Conservation (phyloP, 2,797 vertebrate species). For the Arremon brunneinucha region DNA sequence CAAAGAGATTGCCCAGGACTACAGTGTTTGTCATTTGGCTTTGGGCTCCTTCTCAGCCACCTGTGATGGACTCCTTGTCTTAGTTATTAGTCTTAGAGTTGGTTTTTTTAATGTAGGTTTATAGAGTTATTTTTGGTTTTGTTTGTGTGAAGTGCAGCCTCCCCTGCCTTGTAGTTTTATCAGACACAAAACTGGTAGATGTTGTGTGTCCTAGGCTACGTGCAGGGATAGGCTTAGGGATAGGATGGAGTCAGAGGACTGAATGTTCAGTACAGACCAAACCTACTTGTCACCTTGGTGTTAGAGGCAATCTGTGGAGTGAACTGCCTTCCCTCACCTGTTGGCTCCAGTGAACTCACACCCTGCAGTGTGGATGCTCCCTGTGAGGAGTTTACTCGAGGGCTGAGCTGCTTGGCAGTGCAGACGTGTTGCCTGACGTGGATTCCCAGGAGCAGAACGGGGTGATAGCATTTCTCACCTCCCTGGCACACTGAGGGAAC, state of each 20-base stretch:
- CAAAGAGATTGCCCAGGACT: not conserved
- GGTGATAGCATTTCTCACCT: slow-evolving; percentile 6
- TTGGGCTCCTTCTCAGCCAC: not conserved
- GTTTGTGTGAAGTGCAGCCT: not conserved
- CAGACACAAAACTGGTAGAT: not conserved
- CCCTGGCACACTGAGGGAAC: not conserved
- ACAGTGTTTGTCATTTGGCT: not conserved
- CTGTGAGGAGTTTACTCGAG: not conserved
- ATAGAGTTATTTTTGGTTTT: not conserved
- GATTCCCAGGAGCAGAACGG: not conserved
- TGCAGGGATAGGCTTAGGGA: not conserved
- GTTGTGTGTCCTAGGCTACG: rapidly evolving
- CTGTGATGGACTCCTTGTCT: not conserved
- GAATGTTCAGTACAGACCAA: not conserved
- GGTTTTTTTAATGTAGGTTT: not conserved
- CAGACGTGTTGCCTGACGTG: not conserved
- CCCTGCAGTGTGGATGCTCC: not conserved
- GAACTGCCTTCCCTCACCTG: not conserved
- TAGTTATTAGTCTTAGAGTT: not conserved
- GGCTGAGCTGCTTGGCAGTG: not conserved
- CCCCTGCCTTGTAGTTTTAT: not conserved
- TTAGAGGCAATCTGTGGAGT: rapidly evolving
- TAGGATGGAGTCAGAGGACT: not conserved
- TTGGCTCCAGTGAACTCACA: not conserved
- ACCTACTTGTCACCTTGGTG: not conserved